These are phyloP conservation scores for Apamea monoglypha DNA, from an alignment of 2,888 invertebrate genomes.

Conservation along the genomic window DNA sequence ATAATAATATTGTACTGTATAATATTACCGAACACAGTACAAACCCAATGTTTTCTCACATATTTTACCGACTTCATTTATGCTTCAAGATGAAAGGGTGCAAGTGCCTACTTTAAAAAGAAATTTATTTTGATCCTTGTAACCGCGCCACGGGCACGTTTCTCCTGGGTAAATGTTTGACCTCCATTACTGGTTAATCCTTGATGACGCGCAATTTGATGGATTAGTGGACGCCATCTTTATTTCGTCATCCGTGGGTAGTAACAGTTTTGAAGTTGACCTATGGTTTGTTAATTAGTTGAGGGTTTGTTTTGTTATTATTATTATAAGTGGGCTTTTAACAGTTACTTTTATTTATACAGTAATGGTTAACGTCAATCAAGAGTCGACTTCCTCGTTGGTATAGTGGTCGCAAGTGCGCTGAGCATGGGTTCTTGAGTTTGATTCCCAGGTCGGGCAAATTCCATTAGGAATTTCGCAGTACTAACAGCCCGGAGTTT, in stretches of 20 bases:
- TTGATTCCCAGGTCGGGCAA: background rate
- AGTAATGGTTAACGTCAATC: background rate
- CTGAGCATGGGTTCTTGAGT: background rate
- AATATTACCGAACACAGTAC: background rate
- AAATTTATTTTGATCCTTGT: slow-evolving; percentile 81
- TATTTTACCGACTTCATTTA: slow-evolving; percentile 29
- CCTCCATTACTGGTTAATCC: slow-evolving; percentile 86
- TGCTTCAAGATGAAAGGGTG: slow-evolving; percentile 46
- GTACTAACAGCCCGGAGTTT: background rate
- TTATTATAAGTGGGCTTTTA: background rate
- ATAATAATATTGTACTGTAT: no score
- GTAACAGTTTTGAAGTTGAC: slow-evolving; percentile 43
- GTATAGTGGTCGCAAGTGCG: background rate
- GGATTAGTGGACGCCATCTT: slow-evolving; percentile 76
- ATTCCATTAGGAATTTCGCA: background rate
- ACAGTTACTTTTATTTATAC: background rate
- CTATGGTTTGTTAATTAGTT: slow-evolving; percentile 38
- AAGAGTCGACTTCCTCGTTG: no score
- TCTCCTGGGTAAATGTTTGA: slow-evolving; percentile 79
- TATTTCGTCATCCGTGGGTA: slow-evolving; percentile 44
- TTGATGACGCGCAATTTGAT: slow-evolving; percentile 71
- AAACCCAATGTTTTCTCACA: slow-evolving; percentile 42
- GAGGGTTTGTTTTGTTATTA: slow-evolving; percentile 20
- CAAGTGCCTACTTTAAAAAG: slow-evolving; percentile 70
- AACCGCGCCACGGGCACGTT: slow-evolving; percentile 79